A percentile compares a stretch with the other conserved stretches of the same genome.
Evolutionary conservation across 2,797 vertebrate species (phyloP).

Genomic region (Eremophila alpestris): DNA sequence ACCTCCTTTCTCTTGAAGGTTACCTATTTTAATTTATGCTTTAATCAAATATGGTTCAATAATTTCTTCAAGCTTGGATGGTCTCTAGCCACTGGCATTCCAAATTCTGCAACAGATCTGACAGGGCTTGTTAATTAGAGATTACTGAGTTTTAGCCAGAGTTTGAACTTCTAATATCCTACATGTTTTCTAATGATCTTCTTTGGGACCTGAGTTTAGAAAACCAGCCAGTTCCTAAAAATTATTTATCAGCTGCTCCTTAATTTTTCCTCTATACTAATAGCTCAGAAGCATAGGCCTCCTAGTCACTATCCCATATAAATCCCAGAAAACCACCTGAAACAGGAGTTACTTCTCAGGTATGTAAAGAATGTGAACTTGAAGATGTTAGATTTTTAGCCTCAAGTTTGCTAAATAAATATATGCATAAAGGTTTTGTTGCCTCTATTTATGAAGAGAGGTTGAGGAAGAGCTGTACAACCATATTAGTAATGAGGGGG

Average conservation of each 20-base stretch:
- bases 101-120: background rate
- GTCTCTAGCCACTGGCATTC: background rate
- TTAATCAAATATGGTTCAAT: background rate
- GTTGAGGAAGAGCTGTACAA: background rate
- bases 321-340: background rate
- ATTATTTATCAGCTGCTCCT: background rate
- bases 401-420: background rate
- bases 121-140: background rate
- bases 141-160: background rate
- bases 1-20: background rate
- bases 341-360: background rate
- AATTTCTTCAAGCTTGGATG: background rate
- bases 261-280: background rate
- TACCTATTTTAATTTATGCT: background rate
- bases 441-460: background rate
- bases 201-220: background rate
- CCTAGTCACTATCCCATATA: background rate
- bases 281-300: background rate
- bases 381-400: background rate
- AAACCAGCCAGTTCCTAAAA: background rate
- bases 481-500: no score
- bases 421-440: background rate
- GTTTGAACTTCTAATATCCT: background rate
- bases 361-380: background rate
- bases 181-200: background rate